Conservation (phyloP, 2,113 vertebrate genomes). For the Daubentonia madagascariensis region DNA sequence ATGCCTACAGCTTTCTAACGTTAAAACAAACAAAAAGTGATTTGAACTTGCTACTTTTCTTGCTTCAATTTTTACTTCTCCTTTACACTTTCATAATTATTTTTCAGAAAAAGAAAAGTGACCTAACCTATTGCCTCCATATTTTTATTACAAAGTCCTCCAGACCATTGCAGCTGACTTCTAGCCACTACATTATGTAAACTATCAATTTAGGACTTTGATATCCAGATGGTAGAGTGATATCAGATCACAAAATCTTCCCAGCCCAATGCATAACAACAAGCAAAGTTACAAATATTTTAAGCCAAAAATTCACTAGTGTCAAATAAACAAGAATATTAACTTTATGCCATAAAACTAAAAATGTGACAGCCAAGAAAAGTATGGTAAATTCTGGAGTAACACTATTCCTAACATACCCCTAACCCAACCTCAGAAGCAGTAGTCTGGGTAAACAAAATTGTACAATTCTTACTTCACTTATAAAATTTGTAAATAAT, state of each 20-base stretch:
- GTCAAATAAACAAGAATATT: neutral
- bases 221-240: neutral
- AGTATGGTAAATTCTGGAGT: neutral
- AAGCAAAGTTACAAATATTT: neutral
- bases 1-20: neutral
- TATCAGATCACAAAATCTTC: neutral
- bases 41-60: neutral
- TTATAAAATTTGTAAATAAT: neutral
- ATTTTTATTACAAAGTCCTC: neutral
- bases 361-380: neutral
- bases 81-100: neutral
- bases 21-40: conserved; percentile 4
- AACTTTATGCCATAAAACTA: neutral
- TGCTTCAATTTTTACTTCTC: neutral
- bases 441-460: neutral
- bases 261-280: neutral
- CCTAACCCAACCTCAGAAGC: neutral
- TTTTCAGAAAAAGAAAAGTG: neutral
- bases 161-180: neutral
- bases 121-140: neutral
- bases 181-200: neutral
- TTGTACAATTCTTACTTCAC: neutral
- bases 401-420: neutral
- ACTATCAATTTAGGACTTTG: neutral
- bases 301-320: neutral